Evolutionary conservation across 2,888 invertebrate species (phyloP), one percentile per base, ranked within the genome.

Genomic region (Sarcophaga caerulescens): DNA sequence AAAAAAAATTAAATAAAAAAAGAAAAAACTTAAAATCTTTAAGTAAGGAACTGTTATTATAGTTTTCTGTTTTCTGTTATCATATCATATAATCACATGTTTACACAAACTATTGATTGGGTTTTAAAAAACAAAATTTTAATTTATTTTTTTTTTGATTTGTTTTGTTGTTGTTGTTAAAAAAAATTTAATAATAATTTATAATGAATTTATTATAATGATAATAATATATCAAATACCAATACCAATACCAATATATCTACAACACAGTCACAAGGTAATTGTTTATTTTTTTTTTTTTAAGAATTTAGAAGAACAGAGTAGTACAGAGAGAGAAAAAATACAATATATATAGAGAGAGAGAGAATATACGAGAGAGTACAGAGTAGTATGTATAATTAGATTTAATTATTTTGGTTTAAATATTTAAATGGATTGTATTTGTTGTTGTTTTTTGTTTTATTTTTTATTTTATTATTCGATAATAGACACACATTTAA

Each of bases 191-290:
- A 76, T 73, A 80, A 25, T 63, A 52, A 68, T 74, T 21, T 35
- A 35, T 35, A 35, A 35, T 35, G 35, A 35, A 35, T 35, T 35
- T 35, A 35, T 35, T 35, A 35, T 35, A 35, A 35, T 35, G 35
- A 35, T 35, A 35, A 35, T 35, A 68, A 62, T 81, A 81, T 81
- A 71, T 71, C 71, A 82, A 57, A 81, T 81, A 35, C 35, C 35
- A 35, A 35, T 35, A 35, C 35, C 62, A 66, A 66, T 66, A 84
- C 73, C 82, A 86, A 86, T 86, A 84, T 86, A 84, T 84, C 86
- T 86, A 86, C 86, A 84, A 84, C 86, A 86, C 86, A 86, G 86
- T 86, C 86, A 86, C 78, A 84, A 84, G 84, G 84, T 86, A 86
- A 66, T 80, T 35, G 2, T 35, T 35, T 35, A 10, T 10, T 35